phyloP scores from a whole-genome alignment of 2,797 vertebrate species.

The Heliangelus exortis region DNA sequence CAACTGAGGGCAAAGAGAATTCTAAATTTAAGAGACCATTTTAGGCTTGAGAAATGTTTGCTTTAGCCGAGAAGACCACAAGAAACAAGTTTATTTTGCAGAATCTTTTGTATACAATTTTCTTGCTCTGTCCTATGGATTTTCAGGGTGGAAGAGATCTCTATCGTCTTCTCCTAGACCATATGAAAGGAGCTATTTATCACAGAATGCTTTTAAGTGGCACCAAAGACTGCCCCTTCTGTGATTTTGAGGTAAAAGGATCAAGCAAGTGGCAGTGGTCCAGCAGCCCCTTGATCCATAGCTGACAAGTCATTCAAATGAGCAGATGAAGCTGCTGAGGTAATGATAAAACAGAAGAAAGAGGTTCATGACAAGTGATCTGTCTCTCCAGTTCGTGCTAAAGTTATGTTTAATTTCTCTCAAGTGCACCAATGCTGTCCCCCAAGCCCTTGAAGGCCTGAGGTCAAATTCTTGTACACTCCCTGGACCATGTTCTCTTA shows the following conservation, averaged over 20 bases:
- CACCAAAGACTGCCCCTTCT: background rate
- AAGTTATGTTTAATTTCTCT: background rate
- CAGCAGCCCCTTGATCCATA: background rate
- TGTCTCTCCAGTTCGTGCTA: background rate
- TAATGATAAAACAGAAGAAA: background rate
- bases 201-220: background rate
- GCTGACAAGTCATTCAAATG: background rate
- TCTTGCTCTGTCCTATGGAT: background rate
- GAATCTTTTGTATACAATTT: background rate
- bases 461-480: background rate
- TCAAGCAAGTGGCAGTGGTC: background rate
- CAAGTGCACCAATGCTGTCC: accelerated
- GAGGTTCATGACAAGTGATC: background rate
- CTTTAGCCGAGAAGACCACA: background rate
- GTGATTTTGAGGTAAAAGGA: background rate
- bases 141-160: background rate
- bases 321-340: background rate
- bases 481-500: background rate
- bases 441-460: background rate
- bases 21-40: background rate
- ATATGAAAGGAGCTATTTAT: background rate
- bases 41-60: background rate
- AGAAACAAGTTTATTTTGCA: background rate
- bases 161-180: background rate
- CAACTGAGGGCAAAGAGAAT: background rate